These are phyloP conservation scores for Peromyscus leucopus DNA, from an alignment of 2,113 vertebrate genomes.

Conservation along the genomic window DNA sequence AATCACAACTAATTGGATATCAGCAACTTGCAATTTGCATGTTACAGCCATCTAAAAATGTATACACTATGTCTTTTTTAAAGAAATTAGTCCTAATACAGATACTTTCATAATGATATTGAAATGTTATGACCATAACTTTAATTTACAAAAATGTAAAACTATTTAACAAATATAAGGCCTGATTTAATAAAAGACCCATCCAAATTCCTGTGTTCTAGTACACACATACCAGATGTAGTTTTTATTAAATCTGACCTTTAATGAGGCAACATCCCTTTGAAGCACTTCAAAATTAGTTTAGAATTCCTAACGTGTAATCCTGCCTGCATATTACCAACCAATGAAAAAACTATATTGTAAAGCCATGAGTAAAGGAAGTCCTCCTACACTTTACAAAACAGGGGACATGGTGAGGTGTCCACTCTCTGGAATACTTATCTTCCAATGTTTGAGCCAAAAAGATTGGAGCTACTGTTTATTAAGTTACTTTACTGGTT, in stretches of 20 bases:
- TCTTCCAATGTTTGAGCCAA: conserved; percentile 44
- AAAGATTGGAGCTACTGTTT: background rate
- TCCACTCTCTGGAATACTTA: conserved; percentile 13
- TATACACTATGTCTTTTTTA: conserved; percentile 67
- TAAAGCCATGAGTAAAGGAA: conserved; percentile 53
- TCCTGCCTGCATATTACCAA: conserved; percentile 57
- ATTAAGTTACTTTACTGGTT: conserved; percentile 27
- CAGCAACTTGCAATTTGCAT: conserved; percentile 58
- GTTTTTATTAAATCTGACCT: conserved; percentile 80
- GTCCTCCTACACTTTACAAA: conserved; percentile 43
- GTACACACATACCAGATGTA: conserved; percentile 62
- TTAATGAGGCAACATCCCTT: conserved; percentile 79
- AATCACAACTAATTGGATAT: conserved; percentile 77
- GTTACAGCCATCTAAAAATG: conserved; percentile 71
- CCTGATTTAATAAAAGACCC: conserved; percentile 77
- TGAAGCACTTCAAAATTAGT: conserved; percentile 69
- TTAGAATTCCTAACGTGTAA: conserved; percentile 52
- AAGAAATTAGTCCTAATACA: conserved; percentile 77
- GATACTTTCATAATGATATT: conserved; percentile 50
- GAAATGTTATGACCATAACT: conserved; percentile 62
- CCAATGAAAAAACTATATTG: conserved; percentile 51
- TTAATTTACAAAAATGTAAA: conserved; percentile 72
- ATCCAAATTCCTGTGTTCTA: conserved; percentile 77
- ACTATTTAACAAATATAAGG: conserved; percentile 68
- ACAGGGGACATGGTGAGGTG: conserved; percentile 42